phyloP scores from a whole-genome alignment of 2,797 vertebrate genomes.

The Trematocara caparti region DNA sequence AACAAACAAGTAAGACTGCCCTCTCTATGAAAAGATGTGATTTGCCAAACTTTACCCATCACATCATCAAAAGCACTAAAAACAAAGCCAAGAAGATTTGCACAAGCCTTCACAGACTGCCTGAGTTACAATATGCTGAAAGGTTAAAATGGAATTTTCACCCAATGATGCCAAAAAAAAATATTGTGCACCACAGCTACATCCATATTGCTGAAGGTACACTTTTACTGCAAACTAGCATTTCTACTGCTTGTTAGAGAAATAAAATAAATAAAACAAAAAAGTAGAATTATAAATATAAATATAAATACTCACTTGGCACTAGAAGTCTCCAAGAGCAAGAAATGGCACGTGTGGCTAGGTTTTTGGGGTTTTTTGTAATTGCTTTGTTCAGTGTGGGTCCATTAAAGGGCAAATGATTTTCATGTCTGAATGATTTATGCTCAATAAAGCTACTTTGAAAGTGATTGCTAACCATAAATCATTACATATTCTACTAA shows the following conservation, averaged over 20 bases:
- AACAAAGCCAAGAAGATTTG: background rate
- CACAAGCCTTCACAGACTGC: background rate
- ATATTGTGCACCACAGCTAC: background rate
- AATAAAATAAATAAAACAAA: background rate
- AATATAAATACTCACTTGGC: background rate
- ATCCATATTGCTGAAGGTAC: background rate
- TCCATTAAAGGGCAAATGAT: background rate
- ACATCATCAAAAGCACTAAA: background rate
- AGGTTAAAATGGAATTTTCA: background rate
- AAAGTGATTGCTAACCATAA: conserved; percentile 2
- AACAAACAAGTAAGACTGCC: background rate
- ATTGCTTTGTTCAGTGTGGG: background rate
- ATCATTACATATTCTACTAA: background rate
- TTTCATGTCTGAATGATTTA: conserved; percentile 4
- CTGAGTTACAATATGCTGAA: background rate
- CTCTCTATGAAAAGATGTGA: background rate
- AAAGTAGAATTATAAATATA: background rate
- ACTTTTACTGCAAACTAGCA: background rate
- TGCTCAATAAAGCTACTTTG: background rate
- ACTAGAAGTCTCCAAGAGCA: background rate
- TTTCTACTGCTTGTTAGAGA: background rate
- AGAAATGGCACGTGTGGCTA: background rate
- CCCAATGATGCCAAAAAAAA: background rate
- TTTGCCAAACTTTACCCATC: background rate
- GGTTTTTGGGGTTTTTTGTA: fast-evolving